These are phyloP conservation scores for Lineus longissimus DNA, from an alignment of 1,140 invertebrate genomes.

Conservation along the genomic window DNA sequence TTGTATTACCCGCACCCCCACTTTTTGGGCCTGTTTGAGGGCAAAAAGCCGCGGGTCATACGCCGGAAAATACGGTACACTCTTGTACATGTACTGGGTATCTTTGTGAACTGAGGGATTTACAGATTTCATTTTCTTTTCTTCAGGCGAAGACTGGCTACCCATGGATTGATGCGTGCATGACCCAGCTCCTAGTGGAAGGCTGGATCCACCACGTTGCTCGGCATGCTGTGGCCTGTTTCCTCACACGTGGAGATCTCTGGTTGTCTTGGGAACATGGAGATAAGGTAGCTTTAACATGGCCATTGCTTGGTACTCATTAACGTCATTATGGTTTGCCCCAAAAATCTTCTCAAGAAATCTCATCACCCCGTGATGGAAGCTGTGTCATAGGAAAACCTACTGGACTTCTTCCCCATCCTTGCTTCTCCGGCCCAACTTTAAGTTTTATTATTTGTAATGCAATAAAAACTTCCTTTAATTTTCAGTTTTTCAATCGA, in stretches of 20 bases:
- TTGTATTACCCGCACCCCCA: too few relatives aligned
- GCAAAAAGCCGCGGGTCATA: too few relatives aligned
- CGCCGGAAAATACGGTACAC: too few relatives aligned
- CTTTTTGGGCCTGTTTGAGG: too few relatives aligned
- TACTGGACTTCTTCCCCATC: too few relatives aligned
- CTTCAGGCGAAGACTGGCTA: constrained; percentile 47
- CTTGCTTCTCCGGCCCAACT: too few relatives aligned
- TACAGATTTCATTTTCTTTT: not conserved
- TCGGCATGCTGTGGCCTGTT: constrained; percentile 69
- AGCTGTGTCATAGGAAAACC: not conserved
- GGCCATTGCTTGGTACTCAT: constrained; percentile 33
- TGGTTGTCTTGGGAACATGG: constrained; percentile 73
- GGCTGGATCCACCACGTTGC: constrained; percentile 72
- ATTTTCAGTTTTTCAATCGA: constrained; percentile 47
- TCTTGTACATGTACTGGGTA: too few relatives aligned
- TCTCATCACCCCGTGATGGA: constrained; percentile 5
- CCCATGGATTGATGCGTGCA: constrained; percentile 61
- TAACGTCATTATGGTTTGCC: not conserved
- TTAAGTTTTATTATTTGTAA: too few relatives aligned
- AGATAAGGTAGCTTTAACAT: constrained; percentile 59
- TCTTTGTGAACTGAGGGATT: too few relatives aligned
- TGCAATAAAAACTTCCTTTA: constrained; percentile 2
- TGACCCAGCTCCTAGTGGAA: constrained; percentile 65
- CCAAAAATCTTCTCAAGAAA: constrained; percentile 9
- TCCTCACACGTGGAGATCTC: constrained; percentile 68